Evolutionary conservation across 2,797 vertebrate genomes (phyloP).

Genomic region (Gobio occitaniae): DNA sequence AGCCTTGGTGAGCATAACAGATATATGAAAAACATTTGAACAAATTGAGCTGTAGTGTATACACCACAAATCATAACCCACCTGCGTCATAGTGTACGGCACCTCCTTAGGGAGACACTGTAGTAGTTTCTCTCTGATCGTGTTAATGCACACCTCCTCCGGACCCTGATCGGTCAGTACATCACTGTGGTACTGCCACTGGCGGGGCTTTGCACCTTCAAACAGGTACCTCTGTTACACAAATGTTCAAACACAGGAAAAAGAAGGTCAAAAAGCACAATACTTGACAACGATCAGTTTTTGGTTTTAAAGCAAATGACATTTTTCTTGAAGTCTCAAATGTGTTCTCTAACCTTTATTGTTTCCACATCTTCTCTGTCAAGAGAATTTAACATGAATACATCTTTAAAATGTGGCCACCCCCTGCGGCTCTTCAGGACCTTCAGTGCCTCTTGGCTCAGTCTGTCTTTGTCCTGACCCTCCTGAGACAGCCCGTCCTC

Average conservation of each 20-base stretch:
- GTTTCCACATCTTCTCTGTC: slow-evolving; percentile 85
- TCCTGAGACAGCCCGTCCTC: background rate
- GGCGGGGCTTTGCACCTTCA: slow-evolving; percentile 82
- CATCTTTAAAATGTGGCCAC: slow-evolving; percentile 91
- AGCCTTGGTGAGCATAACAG: background rate
- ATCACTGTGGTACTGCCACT: slow-evolving; percentile 91
- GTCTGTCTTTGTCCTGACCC: background rate
- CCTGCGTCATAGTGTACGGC: slow-evolving; percentile 89
- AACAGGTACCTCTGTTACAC: slow-evolving; percentile 85
- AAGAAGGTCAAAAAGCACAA: background rate
- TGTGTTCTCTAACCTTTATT: slow-evolving; percentile 81
- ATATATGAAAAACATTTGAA: no score
- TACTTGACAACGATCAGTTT: background rate
- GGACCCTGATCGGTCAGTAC: slow-evolving; percentile 92
- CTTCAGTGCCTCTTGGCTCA: slow-evolving; percentile 68
- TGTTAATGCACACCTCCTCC: slow-evolving; percentile 86
- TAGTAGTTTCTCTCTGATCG: slow-evolving; percentile 89
- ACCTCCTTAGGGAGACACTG: slow-evolving; percentile 91
- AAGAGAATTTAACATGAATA: slow-evolving; percentile 94
- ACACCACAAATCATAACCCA: slow-evolving; percentile 58
- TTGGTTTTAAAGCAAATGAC: background rate
- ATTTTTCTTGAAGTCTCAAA: background rate
- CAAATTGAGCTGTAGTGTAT: background rate
- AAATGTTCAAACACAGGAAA: background rate
- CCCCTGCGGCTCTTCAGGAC: slow-evolving; percentile 72